Conservation (phyloP, 2,888 invertebrate species). For the Netelia virgata region DNA sequence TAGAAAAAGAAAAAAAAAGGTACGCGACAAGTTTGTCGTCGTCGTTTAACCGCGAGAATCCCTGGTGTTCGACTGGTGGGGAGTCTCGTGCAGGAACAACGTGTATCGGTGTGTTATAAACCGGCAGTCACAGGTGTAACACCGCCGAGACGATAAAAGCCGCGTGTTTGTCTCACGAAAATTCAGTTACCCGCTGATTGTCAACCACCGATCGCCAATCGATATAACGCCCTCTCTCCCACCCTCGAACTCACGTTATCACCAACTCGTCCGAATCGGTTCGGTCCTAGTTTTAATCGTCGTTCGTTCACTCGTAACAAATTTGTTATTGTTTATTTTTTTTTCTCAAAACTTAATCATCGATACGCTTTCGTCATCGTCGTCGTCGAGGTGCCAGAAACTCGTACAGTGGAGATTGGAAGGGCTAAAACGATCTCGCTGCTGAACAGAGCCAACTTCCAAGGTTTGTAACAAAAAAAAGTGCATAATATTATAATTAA, state of each 20-base stretch:
- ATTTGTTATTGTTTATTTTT: conserved; percentile 1
- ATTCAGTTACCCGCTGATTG: conserved; percentile 73
- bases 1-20: too few species aligned
- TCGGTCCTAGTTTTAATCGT: conserved; percentile 22
- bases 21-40: too few species aligned
- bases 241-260: background rate
- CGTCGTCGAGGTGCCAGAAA: background rate
- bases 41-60: conserved; percentile 2
- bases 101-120: conserved; percentile 41
- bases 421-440: conserved; percentile 11
- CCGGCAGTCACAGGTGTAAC: conserved; percentile 67
- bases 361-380: conserved; percentile 2
- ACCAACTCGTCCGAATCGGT: conserved; percentile 13
- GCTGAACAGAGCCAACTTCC: conserved; percentile 30
- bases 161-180: conserved; percentile 66
- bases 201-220: conserved; percentile 87
- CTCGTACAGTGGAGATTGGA: conserved; percentile 36
- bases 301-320: conserved; percentile 7
- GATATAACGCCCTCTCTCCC: background rate
- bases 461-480: conserved; percentile 59
- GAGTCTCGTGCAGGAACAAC: conserved; percentile 35
- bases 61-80: conserved; percentile 28
- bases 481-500: background rate
- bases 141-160: conserved; percentile 75
- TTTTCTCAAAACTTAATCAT: conserved; percentile 1